Evolutionary conservation across 1,140 invertebrate genomes (phyloP), one percentile per base, ranked within the genome.

Genomic region (Camponotus pennsylvanicus): DNA sequence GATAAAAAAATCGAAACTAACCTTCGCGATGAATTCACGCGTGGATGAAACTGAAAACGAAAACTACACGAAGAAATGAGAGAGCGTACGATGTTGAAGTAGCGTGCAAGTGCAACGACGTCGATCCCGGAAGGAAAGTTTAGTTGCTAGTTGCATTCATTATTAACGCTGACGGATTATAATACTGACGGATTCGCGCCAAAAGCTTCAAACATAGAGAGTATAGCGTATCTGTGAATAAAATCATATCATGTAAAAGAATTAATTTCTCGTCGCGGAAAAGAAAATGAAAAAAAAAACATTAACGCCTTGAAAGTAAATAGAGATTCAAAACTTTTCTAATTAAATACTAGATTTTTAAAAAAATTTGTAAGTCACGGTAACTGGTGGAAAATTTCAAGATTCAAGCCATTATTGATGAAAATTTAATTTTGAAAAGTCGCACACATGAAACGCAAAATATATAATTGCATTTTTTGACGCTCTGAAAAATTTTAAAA

Each of bases 51-150:
- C 61, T 89, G 70, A 78, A 88, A 37, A 86, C 11, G 42, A 40
- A 40, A 40, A 40, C 27, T n/a, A n/a, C 37, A 67, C 27, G 57
- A 73, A 86, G 49, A 82, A 63, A 66, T 52, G 21, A 64, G 21
- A 57, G 75, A 18, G 49, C 18, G 9, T 11, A 75, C 63, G 90
- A 92, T 91, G 85, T 73, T 78, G 89, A 88, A 92, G 13, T 89
- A 83, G 70, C n/a, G 67, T 66, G 87, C 67, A 73, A 90, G 80
- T 84, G 90, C 70, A 55, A 92, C 67, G 70, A 13, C 66, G 88
- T 83, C 88, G 89, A 93, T 93, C 92, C 94, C 94, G 93, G 94
- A 95, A 95, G 89, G 94, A 94, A 94, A 94, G 94, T 93, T 91
- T 86, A 86, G 89, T 91, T 91, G 88, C 86, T 86, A 86, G 89